Evolutionary conservation across 2,797 vertebrate species (phyloP), one percentile per base, ranked within the genome.

Genomic region (Prunella strophiata): DNA sequence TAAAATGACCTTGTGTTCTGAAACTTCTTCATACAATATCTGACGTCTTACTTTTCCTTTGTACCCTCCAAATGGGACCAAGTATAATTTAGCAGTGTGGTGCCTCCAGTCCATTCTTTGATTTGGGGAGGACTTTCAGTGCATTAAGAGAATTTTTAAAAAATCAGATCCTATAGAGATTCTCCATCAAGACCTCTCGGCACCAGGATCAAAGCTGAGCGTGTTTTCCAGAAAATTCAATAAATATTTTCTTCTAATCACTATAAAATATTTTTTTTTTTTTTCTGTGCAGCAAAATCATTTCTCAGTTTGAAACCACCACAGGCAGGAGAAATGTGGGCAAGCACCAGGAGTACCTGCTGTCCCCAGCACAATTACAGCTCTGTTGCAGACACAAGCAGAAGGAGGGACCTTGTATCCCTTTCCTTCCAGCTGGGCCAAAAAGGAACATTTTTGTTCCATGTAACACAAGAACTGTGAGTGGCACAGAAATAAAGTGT

Each of bases 1-100:
- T 97, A 95, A 97, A 97, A 97, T 95, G 98, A 98, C 98, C 98
- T 98, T 97, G 96, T 94, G 96, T 97, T 97, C 97, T 93, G 96
- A 97, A 97, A 97, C 95, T 97, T 97, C 96, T 92, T 94, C 95
- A 88, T 61, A 90, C 75, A 73, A 67, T 84, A 96, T 97, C 96
- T 97, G 97, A 98, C 34, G 75, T 96, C 96, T 95, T 79, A 59
- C 93, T 96, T 97, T 95, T 58, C 78, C 90, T 96, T 97, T 97
- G 86, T 85, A 82, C 74, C 87, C 90, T 85, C 55, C 43, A 89
- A 95, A 94, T 10, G 18, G 94, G 79, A 91, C 92, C 85, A 58
- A 62, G 75, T 7, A 32, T 65, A 61, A 92, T 93, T 86, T 5
- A 80, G 82, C n/a, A 45, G 36, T 54, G 50, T 47, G 57, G 70